A percentile compares a stretch with the other conserved stretches of the same genome.
phyloP scores from a whole-genome alignment of 2,888 invertebrate genomes.

The Conistra vaccinii region DNA sequence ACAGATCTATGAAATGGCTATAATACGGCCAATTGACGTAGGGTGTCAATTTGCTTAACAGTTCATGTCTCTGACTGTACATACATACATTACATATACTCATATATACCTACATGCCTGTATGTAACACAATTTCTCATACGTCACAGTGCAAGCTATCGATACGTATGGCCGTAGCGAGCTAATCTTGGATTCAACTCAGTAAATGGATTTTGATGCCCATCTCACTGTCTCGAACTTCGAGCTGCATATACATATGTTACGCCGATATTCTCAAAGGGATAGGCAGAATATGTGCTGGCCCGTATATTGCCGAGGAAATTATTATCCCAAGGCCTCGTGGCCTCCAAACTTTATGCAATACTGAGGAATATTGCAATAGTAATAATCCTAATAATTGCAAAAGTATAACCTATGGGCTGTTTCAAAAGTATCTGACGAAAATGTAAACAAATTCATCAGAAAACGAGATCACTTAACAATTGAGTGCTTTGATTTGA shows the following conservation, averaged over 20 bases:
- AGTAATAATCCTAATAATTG: too few relatives aligned
- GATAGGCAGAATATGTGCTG: background rate
- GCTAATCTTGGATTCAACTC: constrained; percentile 51
- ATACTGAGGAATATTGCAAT: background rate
- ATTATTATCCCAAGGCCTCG: background rate
- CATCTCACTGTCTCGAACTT: constrained; percentile 2
- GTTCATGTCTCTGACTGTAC: too few relatives aligned
- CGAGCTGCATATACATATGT: constrained; percentile 7
- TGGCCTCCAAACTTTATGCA: too few relatives aligned
- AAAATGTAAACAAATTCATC: background rate
- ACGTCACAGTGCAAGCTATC: constrained; percentile 16
- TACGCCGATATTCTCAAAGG: constrained; percentile 9
- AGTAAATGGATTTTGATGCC: constrained; percentile 44
- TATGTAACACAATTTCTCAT: constrained; percentile 11
- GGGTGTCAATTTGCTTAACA: too few relatives aligned
- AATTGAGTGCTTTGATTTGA: too few relatives aligned
- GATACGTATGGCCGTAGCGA: constrained; percentile 12
- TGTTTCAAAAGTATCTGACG: background rate
- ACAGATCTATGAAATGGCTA: too few relatives aligned
- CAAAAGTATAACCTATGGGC: too few relatives aligned
- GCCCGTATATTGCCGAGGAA: background rate
- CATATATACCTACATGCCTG: background rate
- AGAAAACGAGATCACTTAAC: too few relatives aligned
- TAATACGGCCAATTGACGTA: too few relatives aligned
- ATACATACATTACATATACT: background rate